Percentiles rank a stretch among this genome's conserved stretches.
These are phyloP conservation scores for Aphyosemion australe DNA, from an alignment of 2,113 vertebrate species.

Conservation along the genomic window DNA sequence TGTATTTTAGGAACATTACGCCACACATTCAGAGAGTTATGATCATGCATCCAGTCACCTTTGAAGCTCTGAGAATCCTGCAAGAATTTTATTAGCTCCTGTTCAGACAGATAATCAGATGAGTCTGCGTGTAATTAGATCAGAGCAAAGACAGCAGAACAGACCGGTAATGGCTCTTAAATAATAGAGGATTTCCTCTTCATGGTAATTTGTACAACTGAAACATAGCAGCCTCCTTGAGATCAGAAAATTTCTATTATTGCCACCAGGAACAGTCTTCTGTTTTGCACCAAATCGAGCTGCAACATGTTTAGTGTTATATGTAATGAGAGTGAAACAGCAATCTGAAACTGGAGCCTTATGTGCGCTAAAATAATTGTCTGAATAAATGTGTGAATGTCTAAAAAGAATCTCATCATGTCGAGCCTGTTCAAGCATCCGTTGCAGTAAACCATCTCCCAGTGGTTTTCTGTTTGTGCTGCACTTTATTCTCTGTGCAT, in stretches of 20 bases:
- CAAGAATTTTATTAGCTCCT: constrained; percentile 14
- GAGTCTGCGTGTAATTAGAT: constrained; percentile 4
- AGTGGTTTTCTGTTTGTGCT: background rate
- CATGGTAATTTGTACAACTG: constrained; percentile 4
- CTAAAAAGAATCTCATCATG: background rate
- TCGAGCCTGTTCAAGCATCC: background rate
- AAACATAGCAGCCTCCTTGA: constrained; percentile 9
- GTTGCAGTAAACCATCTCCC: background rate
- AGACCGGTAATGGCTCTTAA: background rate
- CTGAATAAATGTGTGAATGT: too few species aligned
- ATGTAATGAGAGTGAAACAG: background rate
- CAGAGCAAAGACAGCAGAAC: background rate
- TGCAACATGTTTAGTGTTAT: constrained; percentile 11
- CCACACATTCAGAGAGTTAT: background rate
- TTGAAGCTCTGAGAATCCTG: background rate
- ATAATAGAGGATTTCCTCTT: constrained; percentile 7
- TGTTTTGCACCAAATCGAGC: constrained; percentile 1
- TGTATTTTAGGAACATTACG: background rate
- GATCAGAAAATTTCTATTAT: constrained; percentile 3
- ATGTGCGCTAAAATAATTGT: background rate
- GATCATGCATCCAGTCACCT: background rate
- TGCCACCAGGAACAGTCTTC: background rate
- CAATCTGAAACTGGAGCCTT: constrained; percentile 10
- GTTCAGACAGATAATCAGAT: background rate
- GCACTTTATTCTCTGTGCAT: background rate